Evolutionary conservation across 2,888 invertebrate genomes (phyloP).

Genomic region (Spodoptera picta): DNA sequence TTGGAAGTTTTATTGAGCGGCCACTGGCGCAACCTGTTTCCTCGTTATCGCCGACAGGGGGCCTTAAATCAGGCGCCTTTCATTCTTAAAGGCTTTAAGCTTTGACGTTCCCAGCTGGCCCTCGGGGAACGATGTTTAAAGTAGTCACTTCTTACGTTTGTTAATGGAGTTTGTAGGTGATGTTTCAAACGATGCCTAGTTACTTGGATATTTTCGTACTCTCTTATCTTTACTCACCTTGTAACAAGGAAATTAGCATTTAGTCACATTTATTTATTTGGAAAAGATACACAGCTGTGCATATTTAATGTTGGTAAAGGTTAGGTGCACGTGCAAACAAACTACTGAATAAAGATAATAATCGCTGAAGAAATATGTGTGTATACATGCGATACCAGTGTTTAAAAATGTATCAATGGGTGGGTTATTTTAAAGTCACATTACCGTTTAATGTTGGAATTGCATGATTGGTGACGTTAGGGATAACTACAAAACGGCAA

Average conservation of each 20-base stretch:
- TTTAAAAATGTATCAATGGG: slow-evolving; percentile 5
- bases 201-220: slow-evolving; percentile 23
- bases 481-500: slow-evolving; percentile 58
- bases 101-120: slow-evolving; percentile 69
- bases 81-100: slow-evolving; percentile 79
- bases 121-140: slow-evolving; percentile 58
- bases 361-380: too few relatives aligned
- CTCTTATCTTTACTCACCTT: slow-evolving; percentile 34
- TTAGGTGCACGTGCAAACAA: slow-evolving; percentile 4
- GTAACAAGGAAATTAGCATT: slow-evolving; percentile 10
- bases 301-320: slow-evolving; percentile 14
- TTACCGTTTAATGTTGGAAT: slow-evolving; percentile 54
- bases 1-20: slow-evolving; percentile 81
- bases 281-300: slow-evolving; percentile 7
- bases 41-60: slow-evolving; percentile 82
- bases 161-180: slow-evolving; percentile 30
- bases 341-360: too few relatives aligned
- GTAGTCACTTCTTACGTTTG: slow-evolving; percentile 59
- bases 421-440: slow-evolving; percentile 16
- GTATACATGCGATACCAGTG: neutral
- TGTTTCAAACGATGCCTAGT: slow-evolving; percentile 43
- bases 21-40: slow-evolving; percentile 78
- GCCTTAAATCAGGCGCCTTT: slow-evolving; percentile 83
- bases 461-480: slow-evolving; percentile 59
- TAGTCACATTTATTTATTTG: slow-evolving; percentile 10